Conservation (phyloP, 1,140 invertebrate genomes). For the Polypedilum pembai region DNA sequence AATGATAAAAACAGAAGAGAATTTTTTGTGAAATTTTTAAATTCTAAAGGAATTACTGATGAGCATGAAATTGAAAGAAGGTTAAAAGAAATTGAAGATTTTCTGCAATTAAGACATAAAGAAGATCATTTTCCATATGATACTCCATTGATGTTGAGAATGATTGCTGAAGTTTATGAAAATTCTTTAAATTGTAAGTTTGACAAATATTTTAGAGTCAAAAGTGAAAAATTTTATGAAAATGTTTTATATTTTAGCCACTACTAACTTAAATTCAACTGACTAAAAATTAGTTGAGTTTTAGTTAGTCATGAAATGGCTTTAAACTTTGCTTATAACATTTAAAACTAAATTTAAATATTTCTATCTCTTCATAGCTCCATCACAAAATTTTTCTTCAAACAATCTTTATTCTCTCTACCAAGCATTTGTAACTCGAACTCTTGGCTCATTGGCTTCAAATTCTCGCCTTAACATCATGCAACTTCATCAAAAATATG, state of each 20-base stretch:
- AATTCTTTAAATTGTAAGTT: not conserved
- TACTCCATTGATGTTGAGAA: not conserved
- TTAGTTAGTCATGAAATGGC: too few relatives aligned
- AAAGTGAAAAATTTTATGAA: too few relatives aligned
- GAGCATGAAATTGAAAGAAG: not conserved
- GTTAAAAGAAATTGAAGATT: not conserved
- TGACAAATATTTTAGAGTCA: not conserved
- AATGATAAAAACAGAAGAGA: not conserved
- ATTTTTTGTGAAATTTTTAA: not conserved
- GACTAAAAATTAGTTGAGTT: too few relatives aligned
- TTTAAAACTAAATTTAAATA: not conserved
- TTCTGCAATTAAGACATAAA: not conserved
- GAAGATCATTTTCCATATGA: not conserved
- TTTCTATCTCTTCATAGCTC: not conserved
- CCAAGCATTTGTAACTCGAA: not conserved
- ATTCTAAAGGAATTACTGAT: not conserved
- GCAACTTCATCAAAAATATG: not conserved
- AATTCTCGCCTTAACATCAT: not conserved
- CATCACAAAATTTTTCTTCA: not conserved
- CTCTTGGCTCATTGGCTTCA: not conserved
- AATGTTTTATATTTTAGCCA: too few relatives aligned
- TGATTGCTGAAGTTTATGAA: constrained; percentile 4
- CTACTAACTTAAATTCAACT: too few relatives aligned
- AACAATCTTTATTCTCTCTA: not conserved
- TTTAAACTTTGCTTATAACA: too few relatives aligned